Evolutionary conservation across 2,888 invertebrate genomes (phyloP), one percentile per base, ranked within the genome.

Genomic region (Incurvaria masculella): DNA sequence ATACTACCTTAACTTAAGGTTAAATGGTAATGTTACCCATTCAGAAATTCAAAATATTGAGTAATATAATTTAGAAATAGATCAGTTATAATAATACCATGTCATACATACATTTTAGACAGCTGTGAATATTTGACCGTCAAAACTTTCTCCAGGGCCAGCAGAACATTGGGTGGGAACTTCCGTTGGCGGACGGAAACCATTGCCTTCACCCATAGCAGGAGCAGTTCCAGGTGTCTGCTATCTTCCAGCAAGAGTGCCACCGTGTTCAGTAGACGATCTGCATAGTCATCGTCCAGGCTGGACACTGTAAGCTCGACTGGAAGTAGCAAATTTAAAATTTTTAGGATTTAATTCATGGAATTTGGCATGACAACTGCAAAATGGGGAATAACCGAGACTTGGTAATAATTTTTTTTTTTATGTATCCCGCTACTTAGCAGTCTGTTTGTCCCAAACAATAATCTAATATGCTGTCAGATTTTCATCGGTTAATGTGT

Each of bases 221-320:
- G 72, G 63, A 97, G 91, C 63, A 94, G 96, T 61, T 97, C 93
- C 40, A 98, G 63, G 62, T 97, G 97, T 0, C 84, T 80, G 1
- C 93, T 89, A 26, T 80, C 80, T 56, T 92, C 94, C 19, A 97
- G 64, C 44, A 87, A 81, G 2, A 81, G 80, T 0, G 90, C 86
- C 38, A 95, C 61, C 56, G 88, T 87, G 51, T 79, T 73, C 14
- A 97, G 70, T 20, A 93, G 68, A 26, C 89, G 84, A 60, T 90
- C 88, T 0, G 88, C 78, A 65, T 91, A 96, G 50, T 86, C 79
- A 11, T 86, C 82, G 1, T 92, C 86, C 43, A 98, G 68, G 49
- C 80, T 81, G 1, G 79, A 65, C 18, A 87, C 81, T 40, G 92
- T 86, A 47, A 95, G 70, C 56, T 85, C 84, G 59, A 97, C 96